Percentiles rank a stretch among this genome's conserved stretches.
phyloP scores from a whole-genome alignment of 2,888 invertebrate species.

The Autographa gamma region DNA sequence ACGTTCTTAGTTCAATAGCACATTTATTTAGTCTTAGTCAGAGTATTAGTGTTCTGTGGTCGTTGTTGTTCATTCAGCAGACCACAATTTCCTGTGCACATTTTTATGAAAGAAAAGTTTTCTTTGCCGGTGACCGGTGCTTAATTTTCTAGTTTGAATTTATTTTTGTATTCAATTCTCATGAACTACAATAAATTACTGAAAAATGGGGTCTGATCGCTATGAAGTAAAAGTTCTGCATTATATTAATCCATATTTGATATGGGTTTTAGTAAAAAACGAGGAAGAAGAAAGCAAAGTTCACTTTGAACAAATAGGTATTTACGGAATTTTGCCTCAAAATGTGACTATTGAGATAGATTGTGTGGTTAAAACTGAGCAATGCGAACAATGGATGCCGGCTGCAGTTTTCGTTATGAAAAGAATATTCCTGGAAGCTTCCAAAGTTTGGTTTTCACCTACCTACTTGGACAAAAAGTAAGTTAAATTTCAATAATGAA shows the following conservation, averaged over 20 bases:
- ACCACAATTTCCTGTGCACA: too few relatives aligned
- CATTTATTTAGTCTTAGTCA: too few relatives aligned
- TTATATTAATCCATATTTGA: slow-evolving; percentile 75
- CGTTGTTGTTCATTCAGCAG: neutral
- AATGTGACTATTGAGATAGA: slow-evolving; percentile 57
- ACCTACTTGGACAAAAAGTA: slow-evolving; percentile 73
- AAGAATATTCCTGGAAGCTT: slow-evolving; percentile 59
- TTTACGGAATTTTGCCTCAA: slow-evolving; percentile 75
- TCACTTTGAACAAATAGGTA: slow-evolving; percentile 77
- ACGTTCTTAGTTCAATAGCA: too few relatives aligned
- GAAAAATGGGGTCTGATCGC: slow-evolving; percentile 65
- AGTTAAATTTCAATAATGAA: slow-evolving; percentile 16
- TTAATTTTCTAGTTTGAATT: neutral
- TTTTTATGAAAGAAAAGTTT: neutral
- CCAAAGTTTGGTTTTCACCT: slow-evolving; percentile 71
- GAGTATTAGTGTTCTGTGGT: too few relatives aligned
- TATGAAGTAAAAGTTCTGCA: slow-evolving; percentile 76
- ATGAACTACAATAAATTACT: neutral
- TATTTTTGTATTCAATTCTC: neutral
- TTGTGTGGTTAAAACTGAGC: slow-evolving; percentile 51
- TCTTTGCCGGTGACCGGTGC: slow-evolving; percentile 7
- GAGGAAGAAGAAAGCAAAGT: slow-evolving; percentile 46
- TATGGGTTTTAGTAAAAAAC: slow-evolving; percentile 72
- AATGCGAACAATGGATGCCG: slow-evolving; percentile 70
- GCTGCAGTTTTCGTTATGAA: slow-evolving; percentile 67